Percentiles rank a stretch among this genome's conserved stretches.
Evolutionary conservation across 23 tunicate species (phyloP).

Genomic region (Phallusia fumigata): DNA sequence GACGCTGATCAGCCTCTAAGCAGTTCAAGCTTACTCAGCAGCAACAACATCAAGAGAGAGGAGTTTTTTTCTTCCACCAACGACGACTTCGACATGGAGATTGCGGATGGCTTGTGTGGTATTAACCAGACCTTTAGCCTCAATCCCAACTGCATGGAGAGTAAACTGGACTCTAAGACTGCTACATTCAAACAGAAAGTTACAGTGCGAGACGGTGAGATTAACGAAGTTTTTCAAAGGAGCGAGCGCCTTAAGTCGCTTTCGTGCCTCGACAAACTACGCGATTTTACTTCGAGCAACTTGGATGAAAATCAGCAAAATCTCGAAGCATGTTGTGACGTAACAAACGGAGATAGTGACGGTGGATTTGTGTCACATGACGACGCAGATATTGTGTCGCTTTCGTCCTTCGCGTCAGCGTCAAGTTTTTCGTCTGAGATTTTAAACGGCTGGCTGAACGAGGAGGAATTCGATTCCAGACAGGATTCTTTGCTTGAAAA

Average conservation of each 20-base stretch:
- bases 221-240: background rate
- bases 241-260: background rate
- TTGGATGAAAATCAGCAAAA: background rate
- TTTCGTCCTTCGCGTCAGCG: background rate
- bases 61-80: too few species aligned
- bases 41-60: too few species aligned
- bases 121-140: background rate
- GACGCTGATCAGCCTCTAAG: background rate
- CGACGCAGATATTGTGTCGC: background rate
- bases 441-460: constrained; percentile 3
- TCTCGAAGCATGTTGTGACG: background rate
- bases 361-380: constrained; percentile 10
- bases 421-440: constrained; percentile 4
- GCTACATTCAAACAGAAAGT: background rate
- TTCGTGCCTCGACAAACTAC: background rate
- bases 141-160: background rate
- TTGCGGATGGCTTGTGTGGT: background rate
- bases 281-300: background rate
- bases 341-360: constrained; percentile 8
- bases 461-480: background rate
- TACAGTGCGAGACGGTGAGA: background rate
- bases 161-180: background rate
- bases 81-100: background rate
- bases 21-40: background rate
- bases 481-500: background rate